phyloP scores from a whole-genome alignment of 2,888 invertebrate genomes.

The Trichogramma dendrolimi region DNA sequence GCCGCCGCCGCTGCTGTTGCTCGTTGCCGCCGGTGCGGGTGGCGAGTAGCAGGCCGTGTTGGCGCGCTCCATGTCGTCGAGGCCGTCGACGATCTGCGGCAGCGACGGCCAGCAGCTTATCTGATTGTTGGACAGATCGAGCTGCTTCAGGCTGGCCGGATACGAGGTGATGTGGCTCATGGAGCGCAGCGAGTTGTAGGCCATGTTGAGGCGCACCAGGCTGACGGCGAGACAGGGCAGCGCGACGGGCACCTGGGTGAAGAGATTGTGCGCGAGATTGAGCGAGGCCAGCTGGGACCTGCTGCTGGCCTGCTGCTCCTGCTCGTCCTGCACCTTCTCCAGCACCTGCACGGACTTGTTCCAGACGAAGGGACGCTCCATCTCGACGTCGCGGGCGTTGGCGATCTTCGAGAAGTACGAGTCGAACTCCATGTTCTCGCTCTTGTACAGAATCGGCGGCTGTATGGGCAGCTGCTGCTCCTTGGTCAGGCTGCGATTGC shows the following conservation, averaged over 20 bases:
- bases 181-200: slow-evolving; percentile 73
- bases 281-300: slow-evolving; percentile 69
- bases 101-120: slow-evolving; percentile 86
- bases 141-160: slow-evolving; percentile 81
- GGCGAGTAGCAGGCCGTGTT: slow-evolving; percentile 71
- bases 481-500: slow-evolving; percentile 40
- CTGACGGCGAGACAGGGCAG: slow-evolving; percentile 87
- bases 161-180: slow-evolving; percentile 72
- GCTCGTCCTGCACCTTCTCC: slow-evolving; percentile 62
- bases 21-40: slow-evolving; percentile 22
- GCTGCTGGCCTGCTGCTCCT: slow-evolving; percentile 53
- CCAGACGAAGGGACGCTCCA: slow-evolving; percentile 77
- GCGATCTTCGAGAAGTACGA: slow-evolving; percentile 50
- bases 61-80: slow-evolving; percentile 63
- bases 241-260: slow-evolving; percentile 80
- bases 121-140: slow-evolving; percentile 90
- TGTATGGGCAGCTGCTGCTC: slow-evolving; percentile 37
- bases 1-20: slow-evolving; percentile 35
- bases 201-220: slow-evolving; percentile 83
- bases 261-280: slow-evolving; percentile 87
- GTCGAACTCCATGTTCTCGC: slow-evolving; percentile 46
- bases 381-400: slow-evolving; percentile 54
- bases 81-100: slow-evolving; percentile 59
- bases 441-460: slow-evolving; percentile 27
- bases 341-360: slow-evolving; percentile 64